Percentiles rank a stretch among this genome's conserved stretches.
These are phyloP conservation scores for Drosophila cognata DNA, from an alignment of 2,888 invertebrate species.

Conservation along the genomic window DNA sequence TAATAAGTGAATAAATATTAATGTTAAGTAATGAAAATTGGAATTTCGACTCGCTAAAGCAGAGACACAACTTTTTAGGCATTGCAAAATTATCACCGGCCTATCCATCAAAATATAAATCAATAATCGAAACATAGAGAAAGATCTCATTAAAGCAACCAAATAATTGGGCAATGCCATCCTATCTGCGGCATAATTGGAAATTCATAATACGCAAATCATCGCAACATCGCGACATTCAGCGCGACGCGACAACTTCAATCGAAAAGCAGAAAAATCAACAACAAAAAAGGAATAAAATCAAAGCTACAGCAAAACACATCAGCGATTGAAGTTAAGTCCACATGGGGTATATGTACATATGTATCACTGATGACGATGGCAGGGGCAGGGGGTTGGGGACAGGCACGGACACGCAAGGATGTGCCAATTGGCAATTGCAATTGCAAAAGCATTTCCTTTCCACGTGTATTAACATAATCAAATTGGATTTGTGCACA, in stretches of 20 bases:
- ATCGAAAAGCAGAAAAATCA: constrained; percentile 50
- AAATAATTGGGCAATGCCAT: constrained; percentile 13
- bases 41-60: background rate
- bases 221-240: constrained; percentile 19
- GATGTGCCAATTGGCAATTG: constrained; percentile 73
- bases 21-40: rapidly evolving
- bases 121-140: background rate
- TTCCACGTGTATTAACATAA: constrained; percentile 82
- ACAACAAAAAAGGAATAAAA: constrained; percentile 42
- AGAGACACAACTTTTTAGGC: background rate
- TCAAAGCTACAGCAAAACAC: constrained; percentile 52
- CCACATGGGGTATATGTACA: constrained; percentile 21
- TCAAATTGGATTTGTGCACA: constrained; percentile 82
- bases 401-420: constrained; percentile 48
- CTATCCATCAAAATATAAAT: background rate
- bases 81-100: background rate
- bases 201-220: constrained; percentile 55
- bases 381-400: constrained; percentile 2
- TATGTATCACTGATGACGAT: background rate
- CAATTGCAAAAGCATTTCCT: constrained; percentile 81
- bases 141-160: constrained; percentile 26
- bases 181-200: constrained; percentile 39
- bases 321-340: constrained; percentile 45
- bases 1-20: background rate
- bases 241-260: constrained; percentile 44